Conservation (phyloP, 2,113 vertebrate genomes). For the Pitta sordida region DNA sequence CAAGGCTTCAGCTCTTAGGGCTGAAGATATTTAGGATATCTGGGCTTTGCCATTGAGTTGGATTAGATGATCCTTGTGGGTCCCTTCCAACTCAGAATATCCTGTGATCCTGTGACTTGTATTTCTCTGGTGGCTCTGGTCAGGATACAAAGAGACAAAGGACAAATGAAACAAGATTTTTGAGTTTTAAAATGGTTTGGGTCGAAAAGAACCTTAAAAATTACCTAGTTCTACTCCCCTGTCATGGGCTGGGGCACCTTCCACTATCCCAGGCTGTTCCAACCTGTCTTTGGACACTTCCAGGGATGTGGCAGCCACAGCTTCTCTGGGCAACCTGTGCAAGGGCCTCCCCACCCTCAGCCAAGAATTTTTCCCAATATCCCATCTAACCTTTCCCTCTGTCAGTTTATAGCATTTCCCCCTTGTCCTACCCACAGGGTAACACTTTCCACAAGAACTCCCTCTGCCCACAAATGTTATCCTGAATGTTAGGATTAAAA, state of each 20-base stretch:
- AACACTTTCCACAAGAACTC: not conserved
- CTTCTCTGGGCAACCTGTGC: not conserved
- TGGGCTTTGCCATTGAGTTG: not conserved
- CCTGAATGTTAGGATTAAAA: not conserved
- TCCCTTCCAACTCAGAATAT: no score
- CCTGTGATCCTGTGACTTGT: no score
- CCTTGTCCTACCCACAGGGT: not conserved
- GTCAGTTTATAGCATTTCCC: not conserved
- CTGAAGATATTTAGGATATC: not conserved
- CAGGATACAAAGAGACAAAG: not conserved
- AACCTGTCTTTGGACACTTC: not conserved
- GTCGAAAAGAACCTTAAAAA: not conserved
- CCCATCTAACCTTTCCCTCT: not conserved
- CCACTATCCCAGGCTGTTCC: rapidly evolving
- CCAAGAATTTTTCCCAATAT: not conserved
- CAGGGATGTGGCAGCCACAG: not conserved
- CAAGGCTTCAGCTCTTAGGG: not conserved
- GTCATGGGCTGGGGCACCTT: not conserved
- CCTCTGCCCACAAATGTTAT: not conserved
- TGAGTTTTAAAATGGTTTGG: not conserved
- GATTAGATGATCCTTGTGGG: no score
- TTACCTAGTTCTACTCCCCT: rapidly evolving
- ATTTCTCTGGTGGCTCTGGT: not conserved
- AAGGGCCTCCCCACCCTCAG: rapidly evolving
- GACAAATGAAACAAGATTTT: not conserved